Evolutionary conservation across 1,140 invertebrate species (phyloP).

Genomic region (Sminthurides bifidus): DNA sequence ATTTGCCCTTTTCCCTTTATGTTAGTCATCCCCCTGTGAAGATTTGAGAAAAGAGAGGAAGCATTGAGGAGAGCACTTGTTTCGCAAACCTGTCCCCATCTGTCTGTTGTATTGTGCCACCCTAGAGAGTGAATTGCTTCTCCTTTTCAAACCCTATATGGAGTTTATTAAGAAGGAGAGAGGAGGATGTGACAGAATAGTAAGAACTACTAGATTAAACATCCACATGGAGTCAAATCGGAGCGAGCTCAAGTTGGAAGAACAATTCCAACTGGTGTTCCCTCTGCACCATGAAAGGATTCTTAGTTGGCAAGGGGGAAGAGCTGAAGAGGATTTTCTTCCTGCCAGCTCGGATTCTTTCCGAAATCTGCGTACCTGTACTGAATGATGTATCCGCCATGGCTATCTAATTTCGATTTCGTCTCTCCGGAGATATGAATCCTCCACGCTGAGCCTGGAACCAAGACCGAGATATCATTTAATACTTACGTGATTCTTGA

Average conservation of each 20-base stretch:
- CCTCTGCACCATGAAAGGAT: too few species aligned
- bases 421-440: constrained; percentile 70
- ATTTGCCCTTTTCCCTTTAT: constrained; percentile 82
- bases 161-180: background rate
- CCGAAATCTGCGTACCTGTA: constrained; percentile 41
- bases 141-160: background rate
- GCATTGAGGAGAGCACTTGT: too few species aligned
- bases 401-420: constrained; percentile 55
- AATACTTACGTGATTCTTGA: too few species aligned
- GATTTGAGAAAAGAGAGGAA: background rate
- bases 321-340: too few species aligned
- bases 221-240: too few species aligned
- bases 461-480: constrained; percentile 19
- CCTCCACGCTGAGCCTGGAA: constrained; percentile 59
- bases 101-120: too few species aligned
- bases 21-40: constrained; percentile 60
- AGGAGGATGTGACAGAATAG: background rate
- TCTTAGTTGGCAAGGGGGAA: too few species aligned
- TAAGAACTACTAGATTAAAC: background rate
- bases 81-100: too few species aligned
- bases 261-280: too few species aligned
- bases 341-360: too few species aligned
- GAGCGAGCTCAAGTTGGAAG: too few species aligned
- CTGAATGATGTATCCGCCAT: constrained; percentile 66
- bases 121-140: background rate